Evolutionary conservation across 1,140 invertebrate genomes (phyloP), one percentile per base, ranked within the genome.

Genomic region (Aplysia californica): DNA sequence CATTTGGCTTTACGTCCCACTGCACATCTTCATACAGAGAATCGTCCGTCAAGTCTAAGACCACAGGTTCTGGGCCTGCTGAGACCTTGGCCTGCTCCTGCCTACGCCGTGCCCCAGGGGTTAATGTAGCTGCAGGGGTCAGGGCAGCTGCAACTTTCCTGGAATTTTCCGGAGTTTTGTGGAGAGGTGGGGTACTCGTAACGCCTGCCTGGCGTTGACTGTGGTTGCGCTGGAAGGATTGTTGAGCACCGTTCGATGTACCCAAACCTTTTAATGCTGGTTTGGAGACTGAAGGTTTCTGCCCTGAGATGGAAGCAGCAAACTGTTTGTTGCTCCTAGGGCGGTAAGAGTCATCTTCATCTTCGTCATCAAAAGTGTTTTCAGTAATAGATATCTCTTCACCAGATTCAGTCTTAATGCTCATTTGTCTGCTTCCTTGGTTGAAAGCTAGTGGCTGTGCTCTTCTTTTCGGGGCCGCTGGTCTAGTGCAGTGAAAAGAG

Each of bases 331-430:
- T 10, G 29, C 61, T 44, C 23, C 15, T 23, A 29, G 4, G n/a
- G n/a, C n/a, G n/a, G n/a, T n/a, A n/a, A n/a, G n/a, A n/a, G n/a
- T n/a, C 36, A 20, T 56, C 55, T 38, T 75, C 29, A 59, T 66
- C 72, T 21, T 68, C 68, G 18, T 59, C 72, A 65, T 38, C 56
- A 10, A 33, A 44, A 44, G 77, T 65, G 26, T 78, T 76, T 20
- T 61, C 65, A n/a, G 75, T 80, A 29, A 85, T 76, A 31, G 76
- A 78, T 21, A 83, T 64, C 44, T 80, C 55, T 41, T 81, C 78
- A 4, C 82, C 80, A 59, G 77, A 75, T 26, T 83, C 83, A 38
- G 79, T 81, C 61, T 83, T 83, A 15, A 85, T 80, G 55, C 69
- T 74, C 21, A 83, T 81, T 29, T 64, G 35, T 38, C 80, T 77